These are phyloP conservation scores for Amorpha juglandis DNA, from an alignment of 2,888 invertebrate species.

Conservation along the genomic window DNA sequence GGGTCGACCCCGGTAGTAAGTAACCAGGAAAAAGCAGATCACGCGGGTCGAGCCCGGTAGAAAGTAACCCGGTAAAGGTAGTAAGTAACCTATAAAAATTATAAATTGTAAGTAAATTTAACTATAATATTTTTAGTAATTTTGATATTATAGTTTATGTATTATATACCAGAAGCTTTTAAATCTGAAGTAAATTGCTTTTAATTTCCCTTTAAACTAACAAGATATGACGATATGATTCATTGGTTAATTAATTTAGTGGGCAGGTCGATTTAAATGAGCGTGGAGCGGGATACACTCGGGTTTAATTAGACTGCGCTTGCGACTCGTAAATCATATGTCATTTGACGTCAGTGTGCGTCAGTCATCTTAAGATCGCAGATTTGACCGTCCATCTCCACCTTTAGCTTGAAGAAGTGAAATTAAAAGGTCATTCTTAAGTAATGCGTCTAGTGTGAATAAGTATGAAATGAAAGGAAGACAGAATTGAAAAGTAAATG, in stretches of 20 bases:
- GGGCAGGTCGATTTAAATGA: constrained; percentile 48
- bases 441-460: background rate
- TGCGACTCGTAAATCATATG: constrained; percentile 65
- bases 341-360: constrained; percentile 50
- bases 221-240: constrained; percentile 22
- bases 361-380: constrained; percentile 46
- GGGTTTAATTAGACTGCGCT: constrained; percentile 68
- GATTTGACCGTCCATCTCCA: constrained; percentile 42
- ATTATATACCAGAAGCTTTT: background rate
- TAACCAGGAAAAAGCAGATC: no score
- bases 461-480: background rate
- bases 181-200: constrained; percentile 3
- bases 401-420: constrained; percentile 32
- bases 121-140: no score
- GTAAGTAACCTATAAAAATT: no score
- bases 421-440: constrained; percentile 31
- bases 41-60: no score
- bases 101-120: no score
- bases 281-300: constrained; percentile 73
- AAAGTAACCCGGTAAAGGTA: no score
- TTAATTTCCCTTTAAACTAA: constrained; percentile 14
- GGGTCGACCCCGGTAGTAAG: no score
- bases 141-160: no score
- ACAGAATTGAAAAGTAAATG: background rate
- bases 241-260: constrained; percentile 18